Percentiles rank a stretch among this genome's conserved stretches.
phyloP scores from a whole-genome alignment of 2,888 invertebrate species.

The Troilus luridus region DNA sequence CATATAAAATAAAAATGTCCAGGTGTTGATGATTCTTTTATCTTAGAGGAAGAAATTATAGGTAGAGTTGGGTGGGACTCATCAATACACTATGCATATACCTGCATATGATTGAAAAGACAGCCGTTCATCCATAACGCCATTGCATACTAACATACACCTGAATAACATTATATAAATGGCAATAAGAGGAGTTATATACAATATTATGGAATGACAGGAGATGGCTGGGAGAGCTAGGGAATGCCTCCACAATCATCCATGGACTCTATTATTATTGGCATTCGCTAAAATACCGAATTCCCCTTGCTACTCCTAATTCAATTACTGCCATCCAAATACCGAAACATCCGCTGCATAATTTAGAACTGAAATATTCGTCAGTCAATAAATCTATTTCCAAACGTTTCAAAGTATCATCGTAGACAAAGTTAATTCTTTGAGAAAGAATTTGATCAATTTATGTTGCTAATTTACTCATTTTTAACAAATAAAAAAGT shows the following conservation, averaged over 20 bases:
- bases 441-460: no score
- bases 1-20: no score
- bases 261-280: not conserved
- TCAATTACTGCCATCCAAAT: not conserved
- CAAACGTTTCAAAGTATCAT: no score
- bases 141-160: not conserved
- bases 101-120: not conserved
- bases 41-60: no score
- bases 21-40: no score
- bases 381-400: no score
- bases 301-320: not conserved
- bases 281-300: not conserved
- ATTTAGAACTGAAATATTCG: not conserved
- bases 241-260: not conserved
- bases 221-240: not conserved
- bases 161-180: not conserved
- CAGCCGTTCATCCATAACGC: not conserved
- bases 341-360: not conserved
- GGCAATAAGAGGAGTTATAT: not conserved
- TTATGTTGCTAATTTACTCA: no score
- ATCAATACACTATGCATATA: no score
- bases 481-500: no score
- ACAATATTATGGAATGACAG: not conserved
- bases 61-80: no score
- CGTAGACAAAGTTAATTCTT: no score